Base-by-base conservation (phyloP, 2,113 vertebrate species). In the Rallus limicola region DNA sequence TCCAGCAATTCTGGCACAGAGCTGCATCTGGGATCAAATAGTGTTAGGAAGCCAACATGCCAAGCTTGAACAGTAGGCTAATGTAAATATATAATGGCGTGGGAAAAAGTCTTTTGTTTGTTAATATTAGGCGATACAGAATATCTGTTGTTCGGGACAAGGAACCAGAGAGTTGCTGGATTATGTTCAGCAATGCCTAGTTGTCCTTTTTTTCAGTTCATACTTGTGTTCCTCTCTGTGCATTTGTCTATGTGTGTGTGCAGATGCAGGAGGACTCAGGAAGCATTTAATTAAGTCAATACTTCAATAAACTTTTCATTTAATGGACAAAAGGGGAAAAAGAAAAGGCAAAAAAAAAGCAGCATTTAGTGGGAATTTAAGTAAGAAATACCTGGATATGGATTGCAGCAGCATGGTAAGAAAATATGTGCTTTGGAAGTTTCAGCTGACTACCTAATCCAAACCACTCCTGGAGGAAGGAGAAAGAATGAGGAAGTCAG, bases 401-500 rank as follows among this genome's bases (percentile, higher is more conserved):
- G 36, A 82, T 96, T 1, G 3, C 93, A 86, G 31, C 14, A 86
- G 95, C 87, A 69, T 1, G 8, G 90, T 92, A 90, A 97, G 92
- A 82, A 96, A 96, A 92, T 90, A 67, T 2, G 13, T 50, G 36
- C 29, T 55, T 90, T 87, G 96, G 96, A 85, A 92, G 92, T 94
- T 59, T 86, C 95, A 52, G 74, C n/a, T 68, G 94, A 79, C 86
- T 88, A 46, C 93, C 64, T 88, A 97, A 97, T 96, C 93, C 95
- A 64, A 95, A 91, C 93, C 94, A 97, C 97, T 97, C 97, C 96
- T 97, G 95, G 85, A 94, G 95, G 96, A 97, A 92, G 92, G 91
- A 62, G 94, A 88, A 98, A 92, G 98, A 98, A 98, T 98, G 98
- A 98, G 98, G 98, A 98, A 98, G 88, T 95, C 92, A 93, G 91